A percentile compares a stretch with the other conserved stretches of the same genome.
phyloP scores from a whole-genome alignment of 1,140 invertebrate species.

The Physella acuta region DNA sequence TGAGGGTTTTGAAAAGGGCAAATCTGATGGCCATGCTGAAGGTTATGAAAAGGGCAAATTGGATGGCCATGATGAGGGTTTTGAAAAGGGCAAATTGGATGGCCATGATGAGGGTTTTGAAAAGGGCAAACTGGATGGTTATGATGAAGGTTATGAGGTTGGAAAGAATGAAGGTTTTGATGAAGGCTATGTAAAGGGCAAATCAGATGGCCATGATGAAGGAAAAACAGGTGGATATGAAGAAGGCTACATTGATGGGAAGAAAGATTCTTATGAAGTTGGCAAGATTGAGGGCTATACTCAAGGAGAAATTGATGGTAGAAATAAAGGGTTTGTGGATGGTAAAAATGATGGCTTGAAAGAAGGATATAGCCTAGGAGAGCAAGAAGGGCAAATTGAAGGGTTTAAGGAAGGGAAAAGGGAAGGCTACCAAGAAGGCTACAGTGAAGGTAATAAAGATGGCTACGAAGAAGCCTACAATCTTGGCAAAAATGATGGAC shows the following conservation, averaged over 20 bases:
- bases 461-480: neutral
- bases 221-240: neutral
- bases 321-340: neutral
- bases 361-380: slow-evolving; percentile 1
- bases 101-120: slow-evolving; percentile 1
- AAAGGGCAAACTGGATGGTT: neutral
- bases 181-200: neutral
- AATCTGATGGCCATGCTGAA: neutral
- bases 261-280: too few species aligned
- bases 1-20: neutral
- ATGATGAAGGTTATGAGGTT: neutral
- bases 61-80: neutral
- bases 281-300: neutral
- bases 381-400: neutral
- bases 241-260: neutral
- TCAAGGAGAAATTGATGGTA: neutral
- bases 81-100: slow-evolving; percentile 1
- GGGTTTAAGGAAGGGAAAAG: neutral
- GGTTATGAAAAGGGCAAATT: neutral
- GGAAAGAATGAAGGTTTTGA: neutral
- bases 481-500: neutral
- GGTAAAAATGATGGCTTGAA: neutral
- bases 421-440: neutral
- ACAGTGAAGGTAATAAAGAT: neutral
- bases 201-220: neutral